phyloP scores from a whole-genome alignment of 2,888 invertebrate species.

The Bellardia bayeri region DNA sequence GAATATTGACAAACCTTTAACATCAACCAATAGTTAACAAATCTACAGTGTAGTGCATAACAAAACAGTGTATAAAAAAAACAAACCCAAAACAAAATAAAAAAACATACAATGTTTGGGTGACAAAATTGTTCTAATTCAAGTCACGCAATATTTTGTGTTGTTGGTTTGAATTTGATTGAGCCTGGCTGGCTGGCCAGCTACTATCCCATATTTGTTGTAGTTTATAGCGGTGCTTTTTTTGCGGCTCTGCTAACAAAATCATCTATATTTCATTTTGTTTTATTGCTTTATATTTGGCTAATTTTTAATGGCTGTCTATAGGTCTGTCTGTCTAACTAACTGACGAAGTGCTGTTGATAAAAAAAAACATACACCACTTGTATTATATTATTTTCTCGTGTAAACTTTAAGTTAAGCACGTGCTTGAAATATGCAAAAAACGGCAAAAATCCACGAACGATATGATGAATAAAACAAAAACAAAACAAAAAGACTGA shows the following conservation, averaged over 20 bases:
- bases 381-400: conserved; percentile 60
- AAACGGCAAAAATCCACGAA: conserved; percentile 26
- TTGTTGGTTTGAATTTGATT: conserved; percentile 56
- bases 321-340: neutral
- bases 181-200: conserved; percentile 43
- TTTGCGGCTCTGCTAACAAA: conserved; percentile 25
- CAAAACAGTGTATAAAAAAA: conserved; percentile 23
- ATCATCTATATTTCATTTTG: conserved; percentile 39
- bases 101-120: conserved; percentile 11
- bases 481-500: conserved; percentile 10
- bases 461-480: conserved; percentile 33
- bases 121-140: conserved; percentile 72
- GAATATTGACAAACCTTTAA: conserved; percentile 49
- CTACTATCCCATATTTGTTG: conserved; percentile 49
- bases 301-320: conserved; percentile 47
- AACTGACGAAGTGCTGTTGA: conserved; percentile 30
- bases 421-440: conserved; percentile 71
- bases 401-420: conserved; percentile 65
- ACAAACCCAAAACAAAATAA: conserved; percentile 6
- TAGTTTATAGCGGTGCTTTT: conserved; percentile 32
- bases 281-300: conserved; percentile 54
- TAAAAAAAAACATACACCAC: conserved; percentile 52
- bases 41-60: conserved; percentile 52
- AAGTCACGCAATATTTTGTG: conserved; percentile 72
- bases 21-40: conserved; percentile 40